phyloP scores from a whole-genome alignment of 2,113 vertebrate species.

The Muntiacus reevesi region DNA sequence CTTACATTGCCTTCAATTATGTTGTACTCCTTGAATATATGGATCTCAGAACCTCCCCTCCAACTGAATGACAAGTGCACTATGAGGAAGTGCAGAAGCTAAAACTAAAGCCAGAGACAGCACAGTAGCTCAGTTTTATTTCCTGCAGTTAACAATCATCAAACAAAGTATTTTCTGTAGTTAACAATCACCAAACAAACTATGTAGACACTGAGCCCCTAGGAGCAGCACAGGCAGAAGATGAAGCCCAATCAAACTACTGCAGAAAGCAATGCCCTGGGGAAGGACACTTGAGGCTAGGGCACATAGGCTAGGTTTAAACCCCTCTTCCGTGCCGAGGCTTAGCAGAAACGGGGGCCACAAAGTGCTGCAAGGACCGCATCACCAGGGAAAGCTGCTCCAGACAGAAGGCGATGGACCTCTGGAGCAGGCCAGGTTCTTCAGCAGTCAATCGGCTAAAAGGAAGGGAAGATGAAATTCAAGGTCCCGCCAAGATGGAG shows the following conservation, averaged over 20 bases:
- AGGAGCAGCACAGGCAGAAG: background rate
- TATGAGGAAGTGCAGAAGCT: too few species aligned
- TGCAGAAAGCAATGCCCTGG: too few species aligned
- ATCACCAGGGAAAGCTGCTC: background rate
- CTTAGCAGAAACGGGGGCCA: rapidly evolving
- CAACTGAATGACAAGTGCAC: too few species aligned
- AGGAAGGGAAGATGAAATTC: background rate
- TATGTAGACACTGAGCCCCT: background rate
- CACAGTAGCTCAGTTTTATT: too few species aligned
- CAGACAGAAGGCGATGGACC: background rate
- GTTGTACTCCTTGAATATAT: too few species aligned
- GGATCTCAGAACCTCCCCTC: too few species aligned
- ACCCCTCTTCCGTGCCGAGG: rapidly evolving
- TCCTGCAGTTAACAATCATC: too few species aligned
- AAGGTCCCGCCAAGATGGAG: rapidly evolving
- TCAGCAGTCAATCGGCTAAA: background rate
- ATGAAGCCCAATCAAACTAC: background rate
- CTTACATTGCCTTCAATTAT: too few species aligned
- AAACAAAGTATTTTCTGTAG: background rate
- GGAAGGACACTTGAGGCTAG: background rate
- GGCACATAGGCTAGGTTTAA: background rate
- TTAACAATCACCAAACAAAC: background rate
- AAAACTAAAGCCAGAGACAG: too few species aligned
- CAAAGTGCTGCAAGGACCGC: background rate
- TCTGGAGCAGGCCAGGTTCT: background rate